A percentile compares a stretch with the other conserved stretches of the same genome.
Conservation (phyloP, 2,113 vertebrate species). For the Cnemophilus loriae region DNA sequence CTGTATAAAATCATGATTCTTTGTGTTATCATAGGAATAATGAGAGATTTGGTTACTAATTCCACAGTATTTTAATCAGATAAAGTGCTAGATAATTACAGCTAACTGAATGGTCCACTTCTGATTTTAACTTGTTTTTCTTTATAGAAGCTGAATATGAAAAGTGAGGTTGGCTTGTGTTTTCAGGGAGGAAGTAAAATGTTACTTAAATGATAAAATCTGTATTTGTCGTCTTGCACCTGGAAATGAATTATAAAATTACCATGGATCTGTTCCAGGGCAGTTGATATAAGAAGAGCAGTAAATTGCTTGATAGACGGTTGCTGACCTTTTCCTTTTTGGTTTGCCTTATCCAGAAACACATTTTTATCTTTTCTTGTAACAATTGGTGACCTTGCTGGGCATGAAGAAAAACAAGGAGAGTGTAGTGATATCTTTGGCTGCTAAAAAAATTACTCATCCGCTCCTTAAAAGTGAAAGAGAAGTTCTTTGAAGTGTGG, state of each 20-base stretch:
- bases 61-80: constrained; percentile 18
- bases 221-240: background rate
- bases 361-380: background rate
- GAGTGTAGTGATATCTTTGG: background rate
- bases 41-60: constrained; percentile 21
- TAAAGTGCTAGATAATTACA: constrained; percentile 9
- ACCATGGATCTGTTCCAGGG: background rate
- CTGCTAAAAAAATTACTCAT: background rate
- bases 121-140: background rate
- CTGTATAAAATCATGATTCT: background rate
- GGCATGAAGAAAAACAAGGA: background rate
- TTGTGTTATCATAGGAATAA: background rate
- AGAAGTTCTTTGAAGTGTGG: background rate
- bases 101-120: background rate
- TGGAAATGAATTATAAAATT: background rate
- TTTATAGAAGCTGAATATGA: background rate
- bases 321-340: background rate
- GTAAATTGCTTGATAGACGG: background rate
- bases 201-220: background rate
- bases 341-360: background rate
- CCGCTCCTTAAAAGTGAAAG: background rate
- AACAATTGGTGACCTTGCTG: background rate
- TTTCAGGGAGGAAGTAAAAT: background rate
- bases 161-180: background rate
- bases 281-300: background rate